A percentile compares a stretch with the other conserved stretches of the same genome.
These are phyloP conservation scores for Operophtera brumata DNA, from an alignment of 2,888 invertebrate genomes.

Conservation along the genomic window DNA sequence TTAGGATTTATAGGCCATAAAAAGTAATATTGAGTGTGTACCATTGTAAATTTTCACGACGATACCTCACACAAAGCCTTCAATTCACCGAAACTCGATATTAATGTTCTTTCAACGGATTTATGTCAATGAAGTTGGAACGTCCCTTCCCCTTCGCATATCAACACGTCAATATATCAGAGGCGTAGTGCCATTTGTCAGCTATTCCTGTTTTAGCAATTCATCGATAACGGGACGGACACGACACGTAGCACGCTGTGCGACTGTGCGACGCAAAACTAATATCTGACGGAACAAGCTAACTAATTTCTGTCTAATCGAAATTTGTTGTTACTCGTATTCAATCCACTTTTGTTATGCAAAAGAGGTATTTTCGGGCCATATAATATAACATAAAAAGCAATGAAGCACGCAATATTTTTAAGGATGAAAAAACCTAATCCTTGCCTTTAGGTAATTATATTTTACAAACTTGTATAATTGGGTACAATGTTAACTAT, in stretches of 20 bases:
- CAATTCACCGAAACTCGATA: constrained; percentile 39
- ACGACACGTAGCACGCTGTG: neutral
- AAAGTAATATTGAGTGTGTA: neutral
- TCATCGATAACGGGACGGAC: constrained; percentile 12
- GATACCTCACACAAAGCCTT: constrained; percentile 20
- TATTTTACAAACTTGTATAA: no score
- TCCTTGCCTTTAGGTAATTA: no score
- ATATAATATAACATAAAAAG: no score
- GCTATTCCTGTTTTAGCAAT: constrained; percentile 45
- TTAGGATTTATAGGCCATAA: neutral
- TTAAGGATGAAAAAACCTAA: no score
- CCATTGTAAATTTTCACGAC: constrained; percentile 7
- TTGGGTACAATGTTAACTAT: no score
- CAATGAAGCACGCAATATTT: no score
- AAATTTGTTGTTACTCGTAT: no score
- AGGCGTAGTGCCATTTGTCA: constrained; percentile 58
- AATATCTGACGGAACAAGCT: no score
- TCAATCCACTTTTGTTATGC: no score
- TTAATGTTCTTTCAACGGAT: constrained; percentile 47
- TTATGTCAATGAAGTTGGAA: constrained; percentile 50
- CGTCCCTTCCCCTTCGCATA: constrained; percentile 53
- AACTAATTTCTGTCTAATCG: no score
- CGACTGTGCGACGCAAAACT: neutral
- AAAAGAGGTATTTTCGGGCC: no score
- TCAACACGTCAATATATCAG: constrained; percentile 62